Base-by-base conservation (phyloP, 2,888 invertebrate species). In the Diarsia dahlii region DNA sequence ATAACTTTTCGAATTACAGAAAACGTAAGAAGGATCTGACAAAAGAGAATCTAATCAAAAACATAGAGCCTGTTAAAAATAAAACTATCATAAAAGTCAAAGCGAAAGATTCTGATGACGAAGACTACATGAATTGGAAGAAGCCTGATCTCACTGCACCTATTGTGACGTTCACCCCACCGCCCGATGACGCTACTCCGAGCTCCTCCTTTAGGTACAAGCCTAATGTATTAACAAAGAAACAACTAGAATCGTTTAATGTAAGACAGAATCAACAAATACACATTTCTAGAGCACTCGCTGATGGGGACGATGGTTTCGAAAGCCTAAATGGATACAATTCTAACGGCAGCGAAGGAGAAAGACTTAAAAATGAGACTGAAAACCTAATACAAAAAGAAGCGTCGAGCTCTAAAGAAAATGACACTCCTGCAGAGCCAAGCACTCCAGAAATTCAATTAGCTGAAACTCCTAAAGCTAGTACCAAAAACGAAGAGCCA, bases 261-360 rank as follows among this genome's bases (percentile, higher is more conserved):
- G 93, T 95, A 20, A 88, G 94, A 76, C 94, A 94, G 75, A 92
- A 92, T 71, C 89, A 91, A 64, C 91, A 92, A 75, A 87, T 90
- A 48, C 92, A 91, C 62, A 87, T 91, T 58, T 90, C 92, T 0
- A 91, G 92, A 88, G 91, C 93, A 0, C 92, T 95, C 64, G 95
- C 95, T 48, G 97, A 97, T 78, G 96, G 98, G 91, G 98, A 98
- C 90, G 98, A 98, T 90, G 98, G 98, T 20, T 98, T 98, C 89
- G 98, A 98, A 95, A 98, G 98, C 92, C 97, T 98, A 13, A 98
- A 98, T 89, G 98, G 98, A 15, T 98, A 98, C 91, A 98, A 98
- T 84, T 98, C 98, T 0, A 97, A 98, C 89, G 97, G 97, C 72
- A 98, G 98, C 84, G 96, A 96, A 80, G 94, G 90, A 62, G 96